phyloP scores from a whole-genome alignment of 2,888 invertebrate species.

The Mystacides longicornis region DNA sequence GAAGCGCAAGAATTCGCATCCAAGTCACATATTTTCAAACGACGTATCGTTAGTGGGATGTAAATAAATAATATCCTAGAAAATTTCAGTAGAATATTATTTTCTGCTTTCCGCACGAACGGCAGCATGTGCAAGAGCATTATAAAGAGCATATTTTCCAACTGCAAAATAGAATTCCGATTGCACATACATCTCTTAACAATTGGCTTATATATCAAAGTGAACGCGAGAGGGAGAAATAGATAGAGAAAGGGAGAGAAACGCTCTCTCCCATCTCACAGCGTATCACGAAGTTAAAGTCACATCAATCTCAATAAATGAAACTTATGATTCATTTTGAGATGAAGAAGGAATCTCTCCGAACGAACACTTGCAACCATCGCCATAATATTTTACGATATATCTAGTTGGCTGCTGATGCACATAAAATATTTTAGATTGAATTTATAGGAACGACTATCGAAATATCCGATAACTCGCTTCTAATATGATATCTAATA shows the following conservation, averaged over 20 bases:
- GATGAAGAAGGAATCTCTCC: neutral
- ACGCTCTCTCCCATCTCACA: neutral
- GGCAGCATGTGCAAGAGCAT: neutral
- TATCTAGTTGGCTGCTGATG: too few relatives aligned
- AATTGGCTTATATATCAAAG: slow-evolving; percentile 2
- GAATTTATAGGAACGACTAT: too few relatives aligned
- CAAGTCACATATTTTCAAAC: too few relatives aligned
- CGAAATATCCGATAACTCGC: too few relatives aligned
- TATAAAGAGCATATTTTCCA: neutral
- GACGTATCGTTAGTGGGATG: too few relatives aligned
- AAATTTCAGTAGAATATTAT: neutral
- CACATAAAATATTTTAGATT: too few relatives aligned
- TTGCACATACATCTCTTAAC: slow-evolving; percentile 1
- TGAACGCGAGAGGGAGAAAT: too few relatives aligned
- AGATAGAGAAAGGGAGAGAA: neutral
- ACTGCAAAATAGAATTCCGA: neutral
- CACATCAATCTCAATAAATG: neutral
- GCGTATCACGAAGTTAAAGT: neutral
- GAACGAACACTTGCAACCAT: too few relatives aligned
- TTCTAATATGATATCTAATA: too few relatives aligned
- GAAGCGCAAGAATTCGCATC: too few relatives aligned
- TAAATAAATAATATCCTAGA: too few relatives aligned
- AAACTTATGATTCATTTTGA: neutral
- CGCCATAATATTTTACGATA: too few relatives aligned
- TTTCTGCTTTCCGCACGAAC: neutral